These are phyloP conservation scores for Caenorhabditis zanzibari DNA, from an alignment of 2,888 invertebrate genomes.

Conservation along the genomic window DNA sequence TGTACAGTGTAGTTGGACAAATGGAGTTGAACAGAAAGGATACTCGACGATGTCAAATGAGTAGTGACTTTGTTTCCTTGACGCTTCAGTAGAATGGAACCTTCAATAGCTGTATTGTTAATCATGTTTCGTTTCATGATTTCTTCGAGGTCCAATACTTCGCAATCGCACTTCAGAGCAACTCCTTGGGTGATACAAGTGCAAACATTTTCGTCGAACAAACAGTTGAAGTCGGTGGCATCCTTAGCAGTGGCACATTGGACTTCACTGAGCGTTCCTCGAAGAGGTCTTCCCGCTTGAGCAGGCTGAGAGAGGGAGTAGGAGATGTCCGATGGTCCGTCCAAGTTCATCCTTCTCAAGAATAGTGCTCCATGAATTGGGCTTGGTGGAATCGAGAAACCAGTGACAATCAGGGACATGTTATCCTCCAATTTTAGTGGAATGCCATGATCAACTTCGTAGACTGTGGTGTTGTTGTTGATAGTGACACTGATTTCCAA, in stretches of 20 bases:
- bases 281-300: background rate
- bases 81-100: too few species aligned
- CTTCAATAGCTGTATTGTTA: background rate
- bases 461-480: background rate
- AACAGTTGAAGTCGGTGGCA: background rate
- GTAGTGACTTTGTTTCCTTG: too few species aligned
- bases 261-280: background rate
- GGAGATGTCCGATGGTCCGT: background rate
- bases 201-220: background rate
- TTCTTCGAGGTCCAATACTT: background rate
- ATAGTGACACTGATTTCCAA: conserved; percentile 1
- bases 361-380: conserved; percentile 4
- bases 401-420: conserved; percentile 5
- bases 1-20: too few species aligned
- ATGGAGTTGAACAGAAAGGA: too few species aligned
- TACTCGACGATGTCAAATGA: too few species aligned
- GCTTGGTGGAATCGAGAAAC: conserved; percentile 1
- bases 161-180: background rate
- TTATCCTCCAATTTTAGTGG: background rate
- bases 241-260: background rate
- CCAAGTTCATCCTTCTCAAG: background rate
- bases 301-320: background rate
- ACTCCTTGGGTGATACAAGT: background rate
- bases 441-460: background rate
- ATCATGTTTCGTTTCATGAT: background rate